These are phyloP conservation scores for Noturus placidus DNA, from an alignment of 2,113 vertebrate species.

Conservation along the genomic window DNA sequence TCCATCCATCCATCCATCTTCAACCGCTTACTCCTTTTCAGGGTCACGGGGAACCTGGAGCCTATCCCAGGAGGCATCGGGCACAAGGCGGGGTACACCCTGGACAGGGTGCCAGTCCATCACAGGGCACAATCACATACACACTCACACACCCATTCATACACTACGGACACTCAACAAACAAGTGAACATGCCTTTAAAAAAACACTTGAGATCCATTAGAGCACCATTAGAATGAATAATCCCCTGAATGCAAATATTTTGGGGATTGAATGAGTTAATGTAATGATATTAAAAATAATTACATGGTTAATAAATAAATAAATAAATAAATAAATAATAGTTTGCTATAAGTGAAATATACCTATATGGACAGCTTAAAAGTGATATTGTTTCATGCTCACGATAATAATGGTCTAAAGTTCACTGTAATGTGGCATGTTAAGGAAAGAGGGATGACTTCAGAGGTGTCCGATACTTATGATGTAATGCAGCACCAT, in stretches of 20 bases:
- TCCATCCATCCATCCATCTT: no score
- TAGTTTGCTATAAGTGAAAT: neutral
- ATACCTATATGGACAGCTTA: neutral
- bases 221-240: neutral
- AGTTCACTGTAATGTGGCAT: neutral
- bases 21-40: no score
- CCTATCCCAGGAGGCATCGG: no score
- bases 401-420: neutral
- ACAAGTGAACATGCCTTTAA: neutral
- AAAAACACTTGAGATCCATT: neutral
- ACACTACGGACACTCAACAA: no score
- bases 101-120: no score
- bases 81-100: no score
- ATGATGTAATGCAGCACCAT: constrained; percentile 14
- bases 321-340: neutral
- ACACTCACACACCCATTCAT: no score
- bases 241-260: neutral
- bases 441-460: neutral
- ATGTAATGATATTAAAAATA: neutral
- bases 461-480: neutral
- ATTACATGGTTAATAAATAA: neutral
- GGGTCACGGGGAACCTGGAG: no score
- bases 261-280: neutral
- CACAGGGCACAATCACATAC: no score
- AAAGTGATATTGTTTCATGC: neutral